A percentile compares a stretch with the other conserved stretches of the same genome.
Conservation (phyloP, 2,113 vertebrate species). For the Otus sunia region DNA sequence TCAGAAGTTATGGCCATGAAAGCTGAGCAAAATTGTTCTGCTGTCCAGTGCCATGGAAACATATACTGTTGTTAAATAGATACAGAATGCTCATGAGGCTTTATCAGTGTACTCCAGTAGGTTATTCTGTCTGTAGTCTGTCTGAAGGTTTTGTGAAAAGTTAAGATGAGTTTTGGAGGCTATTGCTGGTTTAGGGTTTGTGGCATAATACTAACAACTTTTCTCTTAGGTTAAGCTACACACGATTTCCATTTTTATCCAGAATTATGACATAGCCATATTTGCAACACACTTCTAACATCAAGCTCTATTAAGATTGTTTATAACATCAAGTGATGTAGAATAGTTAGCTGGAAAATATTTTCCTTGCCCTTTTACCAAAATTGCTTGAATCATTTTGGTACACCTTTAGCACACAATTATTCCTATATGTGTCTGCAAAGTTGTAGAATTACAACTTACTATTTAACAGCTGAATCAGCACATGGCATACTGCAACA, state of each 20-base stretch:
- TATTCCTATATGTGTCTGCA: not conserved
- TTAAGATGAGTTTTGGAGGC: not conserved
- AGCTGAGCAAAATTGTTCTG: not conserved
- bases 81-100: not conserved
- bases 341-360: not conserved
- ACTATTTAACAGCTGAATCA: not conserved
- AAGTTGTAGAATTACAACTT: not conserved
- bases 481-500: not conserved
- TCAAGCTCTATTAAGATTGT: not conserved
- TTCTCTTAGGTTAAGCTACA: not conserved
- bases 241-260: not conserved
- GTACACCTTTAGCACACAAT: not conserved
- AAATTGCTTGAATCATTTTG: not conserved
- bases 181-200: not conserved
- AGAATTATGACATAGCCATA: not conserved
- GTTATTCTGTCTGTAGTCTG: not conserved
- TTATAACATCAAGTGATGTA: not conserved
- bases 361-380: not conserved
- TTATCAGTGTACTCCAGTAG: not conserved
- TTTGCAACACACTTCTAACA: not conserved
- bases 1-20: not conserved
- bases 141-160: not conserved
- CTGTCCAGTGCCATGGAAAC: not conserved
- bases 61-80: not conserved
- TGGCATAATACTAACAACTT: not conserved